Evolutionary conservation across 2,888 invertebrate genomes (phyloP), one percentile per base, ranked within the genome.

Genomic region (Cephus sareptanus): DNA sequence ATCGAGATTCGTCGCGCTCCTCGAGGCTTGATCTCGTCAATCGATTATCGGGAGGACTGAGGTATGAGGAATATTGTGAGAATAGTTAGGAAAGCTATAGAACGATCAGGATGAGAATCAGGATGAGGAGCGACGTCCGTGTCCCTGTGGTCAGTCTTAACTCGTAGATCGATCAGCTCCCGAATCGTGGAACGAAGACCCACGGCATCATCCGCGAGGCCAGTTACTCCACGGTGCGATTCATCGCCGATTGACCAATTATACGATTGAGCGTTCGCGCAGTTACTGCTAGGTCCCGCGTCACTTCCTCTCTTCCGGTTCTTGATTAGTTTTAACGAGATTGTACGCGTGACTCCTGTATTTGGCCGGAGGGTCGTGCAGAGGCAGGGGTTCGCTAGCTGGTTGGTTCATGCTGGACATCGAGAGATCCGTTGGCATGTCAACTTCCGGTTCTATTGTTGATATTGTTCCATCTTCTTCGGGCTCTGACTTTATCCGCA

Each of bases 401-500:
- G 87, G 87, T 73, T 89, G 89, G 83, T 85, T 91, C 90, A 91
- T 89, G 77, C 89, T 90, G 37, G 91, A 89, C 91, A 91, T 91
- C 77, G 91, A 91, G 34, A 91, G 88, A 84, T 91, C 91, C 73
- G 91, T 91, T 73, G 92, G 91, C 88, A 92, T 90, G 80, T 91
- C 91, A 77, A 88, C 86, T 83, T 91, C 91, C 77, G 90, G 88
- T 77, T 91, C 91, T 70, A 89, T 85, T 4, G 69, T 85, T 84
- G 78, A 84, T 74, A 88, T 81, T 4, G 82, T 77, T 71, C 84
- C 85, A n/a, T 90, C 91, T 75, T 90, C 90, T 79, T 90, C 90
- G 6, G 90, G 91, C 77, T 91, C 91, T 13, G 90, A 89, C 79
- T 91, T 91, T 86, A 91, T 91, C 81, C 90, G 87, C 95, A 95